Percentiles rank a stretch among this genome's conserved stretches.
These are phyloP conservation scores for Eristalis arbustorum DNA, from an alignment of 2,888 invertebrate genomes.

Conservation along the genomic window DNA sequence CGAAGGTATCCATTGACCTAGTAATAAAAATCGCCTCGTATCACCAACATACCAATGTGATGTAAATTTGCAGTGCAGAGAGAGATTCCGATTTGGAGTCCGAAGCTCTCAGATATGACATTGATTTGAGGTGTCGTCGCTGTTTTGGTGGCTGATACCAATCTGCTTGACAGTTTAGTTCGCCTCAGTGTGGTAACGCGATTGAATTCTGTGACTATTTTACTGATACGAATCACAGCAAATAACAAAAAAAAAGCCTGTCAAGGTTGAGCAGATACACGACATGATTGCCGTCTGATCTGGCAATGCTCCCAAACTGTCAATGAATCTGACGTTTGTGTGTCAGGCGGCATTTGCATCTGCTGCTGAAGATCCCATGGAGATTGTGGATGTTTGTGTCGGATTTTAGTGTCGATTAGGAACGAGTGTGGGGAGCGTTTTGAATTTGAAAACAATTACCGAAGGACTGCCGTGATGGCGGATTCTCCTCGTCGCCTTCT, in stretches of 20 bases:
- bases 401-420: not conserved
- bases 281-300: not conserved
- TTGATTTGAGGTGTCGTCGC: not conserved
- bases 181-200: not conserved
- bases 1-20: conserved; percentile 58
- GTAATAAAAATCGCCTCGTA: conserved; percentile 21
- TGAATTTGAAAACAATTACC: not conserved
- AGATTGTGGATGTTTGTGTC: not conserved
- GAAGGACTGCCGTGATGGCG: not conserved
- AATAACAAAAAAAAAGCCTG: not conserved
- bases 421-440: not conserved
- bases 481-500: not conserved
- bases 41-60: not conserved
- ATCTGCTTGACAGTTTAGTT: not conserved
- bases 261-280: not conserved
- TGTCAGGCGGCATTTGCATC: not conserved
- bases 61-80: not conserved
- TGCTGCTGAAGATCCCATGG: not conserved
- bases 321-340: not conserved
- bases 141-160: not conserved
- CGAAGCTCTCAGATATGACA: not conserved
- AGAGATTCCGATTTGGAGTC: not conserved
- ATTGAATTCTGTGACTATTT: not conserved
- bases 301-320: not conserved
- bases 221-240: not conserved